Evolutionary conservation across 2,113 vertebrate genomes (phyloP).

Genomic region (Platichthys stellatus): DNA sequence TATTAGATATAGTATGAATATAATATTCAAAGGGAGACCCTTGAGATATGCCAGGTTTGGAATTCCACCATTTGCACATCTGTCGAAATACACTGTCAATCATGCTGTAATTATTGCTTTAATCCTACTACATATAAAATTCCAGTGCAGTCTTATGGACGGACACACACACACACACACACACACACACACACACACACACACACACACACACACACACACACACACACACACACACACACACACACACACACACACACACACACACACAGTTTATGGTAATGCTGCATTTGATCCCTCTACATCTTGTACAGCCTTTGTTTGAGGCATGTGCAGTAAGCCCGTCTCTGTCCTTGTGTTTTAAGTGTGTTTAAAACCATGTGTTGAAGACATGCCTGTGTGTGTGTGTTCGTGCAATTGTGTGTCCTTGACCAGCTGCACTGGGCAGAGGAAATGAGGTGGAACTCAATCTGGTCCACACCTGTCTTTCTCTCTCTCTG

Average conservation of each 20-base stretch:
- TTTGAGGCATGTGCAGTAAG: slow-evolving; percentile 16
- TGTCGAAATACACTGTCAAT: slow-evolving; percentile 40
- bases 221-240: neutral
- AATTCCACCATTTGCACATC: slow-evolving; percentile 38
- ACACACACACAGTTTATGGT: slow-evolving; percentile 24
- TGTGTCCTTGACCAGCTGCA: slow-evolving; percentile 78
- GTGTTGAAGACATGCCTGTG: slow-evolving; percentile 4
- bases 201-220: neutral
- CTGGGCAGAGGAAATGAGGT: slow-evolving; percentile 78
- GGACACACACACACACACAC: neutral
- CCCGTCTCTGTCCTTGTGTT: slow-evolving; percentile 24
- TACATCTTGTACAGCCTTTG: slow-evolving; percentile 26
- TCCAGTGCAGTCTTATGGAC: slow-evolving; percentile 26
- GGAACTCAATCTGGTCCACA: slow-evolving; percentile 78
- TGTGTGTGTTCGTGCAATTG: slow-evolving; percentile 35
- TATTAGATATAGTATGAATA: slow-evolving; percentile 7
- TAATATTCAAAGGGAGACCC: slow-evolving; percentile 21
- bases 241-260: neutral
- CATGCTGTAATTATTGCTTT: slow-evolving; percentile 50
- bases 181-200: neutral
- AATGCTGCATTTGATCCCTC: slow-evolving; percentile 43
- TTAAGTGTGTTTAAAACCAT: slow-evolving; percentile 2
- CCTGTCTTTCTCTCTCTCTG: slow-evolving; percentile 67
- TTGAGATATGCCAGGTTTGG: neutral
- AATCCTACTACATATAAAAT: slow-evolving; percentile 61